Conservation (phyloP, 2,888 invertebrate genomes). For the Heliothis peltigera region DNA sequence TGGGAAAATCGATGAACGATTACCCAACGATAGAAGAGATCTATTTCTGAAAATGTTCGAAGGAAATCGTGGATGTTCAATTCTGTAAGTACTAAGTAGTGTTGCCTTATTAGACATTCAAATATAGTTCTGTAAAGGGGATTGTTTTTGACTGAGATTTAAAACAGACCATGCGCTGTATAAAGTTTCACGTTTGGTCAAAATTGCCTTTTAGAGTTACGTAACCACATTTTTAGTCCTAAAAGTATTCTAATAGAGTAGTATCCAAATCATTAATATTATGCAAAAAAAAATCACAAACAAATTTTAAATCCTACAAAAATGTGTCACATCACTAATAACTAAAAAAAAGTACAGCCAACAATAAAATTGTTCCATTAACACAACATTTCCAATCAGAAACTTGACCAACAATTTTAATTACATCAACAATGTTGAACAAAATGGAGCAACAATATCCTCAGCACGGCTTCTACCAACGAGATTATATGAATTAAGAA, state of each 20-base stretch:
- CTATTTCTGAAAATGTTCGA: conserved; percentile 32
- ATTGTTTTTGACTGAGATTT: no score
- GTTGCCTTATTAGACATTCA: conserved; percentile 15
- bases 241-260: no score
- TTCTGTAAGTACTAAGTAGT: conserved; percentile 5
- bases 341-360: background rate
- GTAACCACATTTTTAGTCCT: no score
- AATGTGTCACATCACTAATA: background rate
- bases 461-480: conserved; percentile 48
- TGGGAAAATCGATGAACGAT: conserved; percentile 40
- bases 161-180: no score
- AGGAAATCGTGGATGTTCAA: conserved; percentile 22
- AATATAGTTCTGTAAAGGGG: background rate
- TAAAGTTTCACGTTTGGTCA: background rate
- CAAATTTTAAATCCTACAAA: background rate
- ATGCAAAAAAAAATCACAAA: no score
- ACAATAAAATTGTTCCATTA: background rate
- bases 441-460: conserved; percentile 22
- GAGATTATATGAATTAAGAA: conserved; percentile 80
- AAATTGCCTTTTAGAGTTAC: background rate
- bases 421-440: conserved; percentile 30
- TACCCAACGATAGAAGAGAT: conserved; percentile 2
- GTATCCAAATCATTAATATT: no score
- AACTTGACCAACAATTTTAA: conserved; percentile 38
- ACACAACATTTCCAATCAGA: conserved; percentile 17